These are phyloP conservation scores for Lissonota sp. DNA, from an alignment of 2,888 invertebrate genomes.

Conservation along the genomic window DNA sequence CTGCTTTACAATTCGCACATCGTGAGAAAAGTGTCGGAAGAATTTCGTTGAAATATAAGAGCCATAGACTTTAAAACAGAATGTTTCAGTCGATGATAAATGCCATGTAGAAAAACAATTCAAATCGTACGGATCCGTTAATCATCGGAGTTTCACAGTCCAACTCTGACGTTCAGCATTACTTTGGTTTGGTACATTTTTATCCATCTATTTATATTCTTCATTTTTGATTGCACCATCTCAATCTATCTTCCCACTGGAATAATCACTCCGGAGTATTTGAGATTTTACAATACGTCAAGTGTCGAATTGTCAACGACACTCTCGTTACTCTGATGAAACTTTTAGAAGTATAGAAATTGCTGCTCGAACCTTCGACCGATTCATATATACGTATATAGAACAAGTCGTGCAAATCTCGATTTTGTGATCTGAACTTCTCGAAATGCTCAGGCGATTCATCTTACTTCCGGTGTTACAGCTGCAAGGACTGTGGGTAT, in stretches of 20 bases:
- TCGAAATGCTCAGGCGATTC: conserved; percentile 8
- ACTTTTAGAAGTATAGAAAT: conserved; percentile 7
- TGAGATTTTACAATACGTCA: conserved; percentile 1
- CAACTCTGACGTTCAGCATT: no score
- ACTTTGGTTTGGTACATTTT: no score
- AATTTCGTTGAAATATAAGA: background rate
- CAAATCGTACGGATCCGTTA: no score
- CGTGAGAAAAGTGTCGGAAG: background rate
- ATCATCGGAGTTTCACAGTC: no score
- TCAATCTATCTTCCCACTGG: no score
- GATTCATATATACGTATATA: background rate
- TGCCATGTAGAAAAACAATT: no score
- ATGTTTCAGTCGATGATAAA: no score
- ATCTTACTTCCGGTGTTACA: conserved; percentile 22
- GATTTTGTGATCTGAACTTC: conserved; percentile 4
- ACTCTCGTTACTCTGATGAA: background rate
- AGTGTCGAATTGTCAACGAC: background rate
- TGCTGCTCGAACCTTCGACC: background rate
- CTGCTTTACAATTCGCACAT: background rate
- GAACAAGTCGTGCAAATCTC: background rate
- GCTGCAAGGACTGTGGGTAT: conserved; percentile 32
- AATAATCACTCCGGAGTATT: background rate
- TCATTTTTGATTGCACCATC: no score
- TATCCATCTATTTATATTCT: no score
- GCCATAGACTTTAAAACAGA: no score